A percentile compares a stretch with the other conserved stretches of the same genome.
These are phyloP conservation scores for Polia nebulosa DNA, from an alignment of 2,888 invertebrate genomes.

Conservation along the genomic window DNA sequence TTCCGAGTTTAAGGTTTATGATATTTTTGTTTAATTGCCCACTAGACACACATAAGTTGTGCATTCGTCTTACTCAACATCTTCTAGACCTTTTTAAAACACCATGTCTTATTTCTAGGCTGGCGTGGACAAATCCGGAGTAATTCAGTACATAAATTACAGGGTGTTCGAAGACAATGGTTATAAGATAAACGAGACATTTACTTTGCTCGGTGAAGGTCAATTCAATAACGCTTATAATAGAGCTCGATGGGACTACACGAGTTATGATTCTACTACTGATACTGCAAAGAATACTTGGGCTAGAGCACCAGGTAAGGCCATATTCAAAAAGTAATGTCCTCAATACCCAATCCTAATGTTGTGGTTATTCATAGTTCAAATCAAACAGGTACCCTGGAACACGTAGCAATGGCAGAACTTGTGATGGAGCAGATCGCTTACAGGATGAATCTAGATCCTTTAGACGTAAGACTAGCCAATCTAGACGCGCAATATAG, in stretches of 20 bases:
- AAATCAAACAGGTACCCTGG: slow-evolving; percentile 83
- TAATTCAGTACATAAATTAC: slow-evolving; percentile 88
- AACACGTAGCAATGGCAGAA: slow-evolving; percentile 90
- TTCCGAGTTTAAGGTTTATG: slow-evolving; percentile 85
- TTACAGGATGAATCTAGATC: slow-evolving; percentile 87
- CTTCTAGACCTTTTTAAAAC: too few species aligned
- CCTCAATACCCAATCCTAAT: neutral
- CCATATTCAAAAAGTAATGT: neutral
- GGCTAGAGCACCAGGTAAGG: slow-evolving; percentile 77
- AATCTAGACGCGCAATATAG: slow-evolving; percentile 83
- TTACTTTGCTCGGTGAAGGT: slow-evolving; percentile 53
- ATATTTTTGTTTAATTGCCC: neutral
- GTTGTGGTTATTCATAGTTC: neutral
- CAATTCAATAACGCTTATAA: slow-evolving; percentile 74
- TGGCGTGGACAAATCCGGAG: slow-evolving; percentile 81
- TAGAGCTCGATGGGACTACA: slow-evolving; percentile 72
- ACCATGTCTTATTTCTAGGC: slow-evolving; percentile 6
- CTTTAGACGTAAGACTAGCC: slow-evolving; percentile 88
- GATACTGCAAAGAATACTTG: slow-evolving; percentile 79
- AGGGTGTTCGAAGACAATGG: slow-evolving; percentile 88
- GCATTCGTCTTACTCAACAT: neutral
- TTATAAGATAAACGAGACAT: slow-evolving; percentile 73
- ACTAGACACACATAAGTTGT: neutral
- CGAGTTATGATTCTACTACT: slow-evolving; percentile 71
- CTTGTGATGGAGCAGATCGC: slow-evolving; percentile 92